These are phyloP conservation scores for Eulithis prunata DNA, from an alignment of 2,888 invertebrate genomes.

Conservation along the genomic window DNA sequence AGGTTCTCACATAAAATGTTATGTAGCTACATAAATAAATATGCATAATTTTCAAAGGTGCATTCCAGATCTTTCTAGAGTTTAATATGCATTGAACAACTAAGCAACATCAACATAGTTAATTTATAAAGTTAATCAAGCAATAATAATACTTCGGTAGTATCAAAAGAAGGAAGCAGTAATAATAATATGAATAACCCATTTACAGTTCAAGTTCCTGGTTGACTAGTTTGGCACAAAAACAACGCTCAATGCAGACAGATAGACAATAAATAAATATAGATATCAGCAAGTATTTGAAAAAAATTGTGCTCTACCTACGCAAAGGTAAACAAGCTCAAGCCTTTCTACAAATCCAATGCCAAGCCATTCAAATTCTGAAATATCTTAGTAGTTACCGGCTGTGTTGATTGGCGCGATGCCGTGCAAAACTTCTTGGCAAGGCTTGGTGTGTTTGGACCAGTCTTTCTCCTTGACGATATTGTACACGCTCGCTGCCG, in stretches of 20 bases:
- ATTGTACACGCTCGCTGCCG: constrained; percentile 54
- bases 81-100: neutral
- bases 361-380: constrained; percentile 48
- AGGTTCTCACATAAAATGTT: neutral
- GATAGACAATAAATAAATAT: constrained; percentile 14
- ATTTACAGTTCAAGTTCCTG: constrained; percentile 29
- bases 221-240: constrained; percentile 30
- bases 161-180: constrained; percentile 23
- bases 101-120: neutral
- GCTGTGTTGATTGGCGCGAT: constrained; percentile 74
- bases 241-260: constrained; percentile 14
- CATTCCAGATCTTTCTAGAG: neutral
- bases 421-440: constrained; percentile 85
- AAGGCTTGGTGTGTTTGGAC: constrained; percentile 88
- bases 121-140: neutral
- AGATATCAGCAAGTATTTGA: neutral
- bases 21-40: neutral
- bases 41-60: neutral
- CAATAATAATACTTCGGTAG: neutral
- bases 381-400: constrained; percentile 53
- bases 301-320: neutral
- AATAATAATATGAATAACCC: constrained; percentile 15
- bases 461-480: constrained; percentile 77
- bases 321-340: constrained; percentile 10
- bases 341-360: constrained; percentile 36